A percentile compares a stretch with the other conserved stretches of the same genome.
phyloP scores from a whole-genome alignment of 2,797 vertebrate species.

The Mormyrus proboscirostris region DNA sequence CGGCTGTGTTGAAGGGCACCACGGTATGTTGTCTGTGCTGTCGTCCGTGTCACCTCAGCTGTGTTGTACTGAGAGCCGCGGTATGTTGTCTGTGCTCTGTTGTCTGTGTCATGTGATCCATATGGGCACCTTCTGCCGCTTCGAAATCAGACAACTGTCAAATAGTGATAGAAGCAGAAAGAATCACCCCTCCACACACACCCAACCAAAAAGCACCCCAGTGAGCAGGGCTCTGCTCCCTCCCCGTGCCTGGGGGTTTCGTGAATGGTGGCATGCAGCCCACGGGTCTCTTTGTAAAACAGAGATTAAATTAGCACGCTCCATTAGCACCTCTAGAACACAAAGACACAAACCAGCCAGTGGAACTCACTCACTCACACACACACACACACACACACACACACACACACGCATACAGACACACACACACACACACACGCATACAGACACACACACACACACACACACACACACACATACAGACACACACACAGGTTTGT shows the following conservation, averaged over 20 bases:
- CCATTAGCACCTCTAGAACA: constrained; percentile 35
- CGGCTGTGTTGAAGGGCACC: background rate
- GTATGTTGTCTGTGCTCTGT: background rate
- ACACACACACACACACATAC: background rate
- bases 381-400: too few species aligned
- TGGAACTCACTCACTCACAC: background rate
- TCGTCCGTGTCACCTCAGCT: background rate
- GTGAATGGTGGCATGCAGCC: constrained; percentile 25
- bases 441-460: constrained; percentile 6
- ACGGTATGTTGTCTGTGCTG: background rate
- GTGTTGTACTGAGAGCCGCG: background rate
- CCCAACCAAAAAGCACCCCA: background rate
- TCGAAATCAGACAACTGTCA: background rate
- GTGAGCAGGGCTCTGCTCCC: background rate
- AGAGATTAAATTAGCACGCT: constrained; percentile 38
- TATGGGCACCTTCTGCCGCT: background rate
- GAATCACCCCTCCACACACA: background rate
- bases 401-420: too few species aligned
- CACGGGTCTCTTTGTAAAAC: constrained; percentile 29
- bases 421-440: background rate
- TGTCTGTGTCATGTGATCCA: background rate
- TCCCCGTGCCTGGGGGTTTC: background rate
- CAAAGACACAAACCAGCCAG: constrained; percentile 21
- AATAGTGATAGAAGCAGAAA: background rate
- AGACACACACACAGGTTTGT: constrained; percentile 13